Evolutionary conservation across 2,113 vertebrate species (phyloP).

Genomic region (Carassius gibelio): DNA sequence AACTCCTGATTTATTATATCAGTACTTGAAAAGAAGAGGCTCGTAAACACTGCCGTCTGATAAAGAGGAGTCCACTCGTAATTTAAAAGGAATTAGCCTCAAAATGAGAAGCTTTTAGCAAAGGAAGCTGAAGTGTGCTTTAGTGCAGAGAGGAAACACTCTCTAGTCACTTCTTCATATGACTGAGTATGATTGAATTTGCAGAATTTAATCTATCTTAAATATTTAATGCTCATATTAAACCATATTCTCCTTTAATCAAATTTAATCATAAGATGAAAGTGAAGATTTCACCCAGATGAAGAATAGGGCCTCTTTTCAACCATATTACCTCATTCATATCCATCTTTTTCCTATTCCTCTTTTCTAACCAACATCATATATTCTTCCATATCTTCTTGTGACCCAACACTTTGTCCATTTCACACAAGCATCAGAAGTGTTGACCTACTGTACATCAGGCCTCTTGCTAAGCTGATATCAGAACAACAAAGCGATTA

Average conservation of each 20-base stretch:
- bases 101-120: not conserved
- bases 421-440: slow-evolving; percentile 58
- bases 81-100: not conserved
- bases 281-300: not conserved
- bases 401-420: slow-evolving; percentile 3
- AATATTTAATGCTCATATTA: slow-evolving; percentile 12
- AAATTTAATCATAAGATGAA: not conserved
- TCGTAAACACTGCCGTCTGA: not conserved
- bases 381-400: not conserved
- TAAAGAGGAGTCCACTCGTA: not conserved
- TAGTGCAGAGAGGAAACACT: not conserved
- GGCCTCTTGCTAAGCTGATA: slow-evolving; percentile 70
- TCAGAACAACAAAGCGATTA: slow-evolving; percentile 69
- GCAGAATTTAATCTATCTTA: not conserved
- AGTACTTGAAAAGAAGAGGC: not conserved
- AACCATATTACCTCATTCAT: not conserved
- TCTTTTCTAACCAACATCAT: not conserved
- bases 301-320: not conserved
- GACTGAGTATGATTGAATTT: slow-evolving; percentile 8
- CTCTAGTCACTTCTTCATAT: not conserved
- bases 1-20: slow-evolving; percentile 31
- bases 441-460: slow-evolving; percentile 70
- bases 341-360: not conserved
- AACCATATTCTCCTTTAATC: not conserved
- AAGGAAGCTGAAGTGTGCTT: not conserved